Base-by-base conservation (phyloP, 2,113 vertebrate genomes). In the Upupa epops region DNA sequence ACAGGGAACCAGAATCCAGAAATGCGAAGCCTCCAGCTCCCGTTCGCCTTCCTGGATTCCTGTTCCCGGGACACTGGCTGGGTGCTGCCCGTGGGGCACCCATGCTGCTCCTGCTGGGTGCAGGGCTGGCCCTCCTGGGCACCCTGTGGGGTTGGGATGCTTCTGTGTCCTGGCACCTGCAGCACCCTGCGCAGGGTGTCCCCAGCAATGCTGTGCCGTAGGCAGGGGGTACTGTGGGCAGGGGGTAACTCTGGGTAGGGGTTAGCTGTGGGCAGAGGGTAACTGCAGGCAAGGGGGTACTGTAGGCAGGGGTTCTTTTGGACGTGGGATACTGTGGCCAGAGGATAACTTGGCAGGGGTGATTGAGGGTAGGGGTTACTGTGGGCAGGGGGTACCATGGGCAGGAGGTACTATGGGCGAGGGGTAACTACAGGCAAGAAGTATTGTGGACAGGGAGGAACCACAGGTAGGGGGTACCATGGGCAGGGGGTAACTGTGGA, bases 1-100 rank as follows among this genome's bases (percentile, higher is more conserved):
- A 95, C 24, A 94, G 40, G 96, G 96, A 96, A 97, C 95, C 91
- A 94, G 96, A 96, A 97, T 97, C 96, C 96, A 95, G 96, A 94
- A 96, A 94, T 11, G 92, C 88, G 64, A 90, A 97, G 94, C 96
- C 94, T 95, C 42, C 54, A 91, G 96, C 95, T 93, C 89, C 94
- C 28, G 4, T 95, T 96, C 4, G 95, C 95, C 83, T 96, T 90
- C 32, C 93, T 96, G 94, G 96, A 93, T 96, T 96, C 89, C 83
- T 9, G 92, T 69, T 96, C 72, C 89, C 81, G 19, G 20, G 32
- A 36, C 5, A 13, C 24, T 4, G 1, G 36, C 61, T 52, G 85
- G 85, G 74, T 36, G 36, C 65, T 87, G 78, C 11, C 45, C 9
- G 8, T 2, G 3, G 63, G 64, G 75, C 52, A 73, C 70, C 74